Evolutionary conservation across 2,888 invertebrate genomes (phyloP).

Genomic region (Cylloceria caligata): DNA sequence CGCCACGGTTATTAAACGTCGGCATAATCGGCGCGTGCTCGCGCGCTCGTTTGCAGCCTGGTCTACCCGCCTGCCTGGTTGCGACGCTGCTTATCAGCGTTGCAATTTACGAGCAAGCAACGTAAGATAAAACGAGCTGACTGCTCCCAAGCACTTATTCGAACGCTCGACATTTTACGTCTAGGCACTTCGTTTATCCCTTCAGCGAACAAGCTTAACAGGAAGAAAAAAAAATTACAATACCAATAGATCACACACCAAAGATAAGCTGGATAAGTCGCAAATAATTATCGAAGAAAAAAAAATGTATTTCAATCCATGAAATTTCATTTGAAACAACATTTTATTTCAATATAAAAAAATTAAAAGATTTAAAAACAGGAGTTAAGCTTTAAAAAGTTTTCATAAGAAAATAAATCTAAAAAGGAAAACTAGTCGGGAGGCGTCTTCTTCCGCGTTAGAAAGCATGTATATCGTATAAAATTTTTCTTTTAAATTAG

Average conservation of each 20-base stretch:
- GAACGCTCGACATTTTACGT: slow-evolving; percentile 6
- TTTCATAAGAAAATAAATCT: too few species aligned
- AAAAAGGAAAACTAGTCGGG: too few species aligned
- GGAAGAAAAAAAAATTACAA: not conserved
- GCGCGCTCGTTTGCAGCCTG: slow-evolving; percentile 10
- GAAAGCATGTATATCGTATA: too few species aligned
- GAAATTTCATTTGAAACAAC: too few species aligned
- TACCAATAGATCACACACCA: not conserved
- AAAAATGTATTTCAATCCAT: not conserved
- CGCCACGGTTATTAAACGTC: slow-evolving; percentile 66
- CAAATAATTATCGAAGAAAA: not conserved
- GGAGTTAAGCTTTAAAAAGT: too few species aligned
- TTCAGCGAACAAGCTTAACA: not conserved
- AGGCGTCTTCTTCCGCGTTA: too few species aligned
- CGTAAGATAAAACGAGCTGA: slow-evolving; percentile 45
- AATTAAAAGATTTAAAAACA: too few species aligned
- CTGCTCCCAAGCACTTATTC: not conserved
- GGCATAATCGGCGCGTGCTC: slow-evolving; percentile 63
- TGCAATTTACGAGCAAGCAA: slow-evolving; percentile 66
- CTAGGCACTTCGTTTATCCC: not conserved
- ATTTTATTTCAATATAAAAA: too few species aligned
- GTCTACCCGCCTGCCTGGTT: not conserved
- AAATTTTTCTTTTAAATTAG: too few species aligned
- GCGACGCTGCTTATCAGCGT: slow-evolving; percentile 59
- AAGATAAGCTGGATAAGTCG: too few species aligned